Conservation (phyloP, 2,888 invertebrate genomes). For the Plagodis dolabraria region DNA sequence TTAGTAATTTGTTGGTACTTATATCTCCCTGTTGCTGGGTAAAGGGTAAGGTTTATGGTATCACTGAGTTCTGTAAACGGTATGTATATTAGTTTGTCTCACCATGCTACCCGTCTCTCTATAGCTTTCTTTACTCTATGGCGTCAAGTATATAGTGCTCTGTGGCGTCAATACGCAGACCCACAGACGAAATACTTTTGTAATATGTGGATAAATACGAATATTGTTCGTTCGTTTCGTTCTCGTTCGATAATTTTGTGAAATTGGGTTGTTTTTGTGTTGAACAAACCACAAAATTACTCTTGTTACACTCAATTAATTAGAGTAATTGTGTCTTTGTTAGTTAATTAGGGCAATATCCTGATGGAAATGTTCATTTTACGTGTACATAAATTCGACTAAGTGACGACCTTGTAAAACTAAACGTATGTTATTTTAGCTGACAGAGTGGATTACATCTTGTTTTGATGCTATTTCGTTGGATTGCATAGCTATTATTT, state of each 20-base stretch:
- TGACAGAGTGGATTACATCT: constrained; percentile 49
- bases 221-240: background rate
- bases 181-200: background rate
- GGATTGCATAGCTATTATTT: background rate
- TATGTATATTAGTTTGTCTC: no score
- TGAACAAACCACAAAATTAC: constrained; percentile 35
- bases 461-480: constrained; percentile 14
- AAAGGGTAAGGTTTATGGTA: no score
- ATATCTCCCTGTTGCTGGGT: no score
- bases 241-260: constrained; percentile 60
- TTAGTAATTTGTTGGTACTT: no score
- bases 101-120: no score
- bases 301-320: constrained; percentile 37
- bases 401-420: constrained; percentile 68
- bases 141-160: no score
- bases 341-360: constrained; percentile 32
- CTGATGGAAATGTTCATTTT: constrained; percentile 39
- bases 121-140: no score
- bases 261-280: constrained; percentile 74
- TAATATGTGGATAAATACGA: background rate
- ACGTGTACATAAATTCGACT: constrained; percentile 41
- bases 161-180: background rate
- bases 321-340: constrained; percentile 39
- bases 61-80: no score
- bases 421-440: constrained; percentile 64